phyloP scores from a whole-genome alignment of 2,797 vertebrate genomes.

The Halcyon chelicuti region DNA sequence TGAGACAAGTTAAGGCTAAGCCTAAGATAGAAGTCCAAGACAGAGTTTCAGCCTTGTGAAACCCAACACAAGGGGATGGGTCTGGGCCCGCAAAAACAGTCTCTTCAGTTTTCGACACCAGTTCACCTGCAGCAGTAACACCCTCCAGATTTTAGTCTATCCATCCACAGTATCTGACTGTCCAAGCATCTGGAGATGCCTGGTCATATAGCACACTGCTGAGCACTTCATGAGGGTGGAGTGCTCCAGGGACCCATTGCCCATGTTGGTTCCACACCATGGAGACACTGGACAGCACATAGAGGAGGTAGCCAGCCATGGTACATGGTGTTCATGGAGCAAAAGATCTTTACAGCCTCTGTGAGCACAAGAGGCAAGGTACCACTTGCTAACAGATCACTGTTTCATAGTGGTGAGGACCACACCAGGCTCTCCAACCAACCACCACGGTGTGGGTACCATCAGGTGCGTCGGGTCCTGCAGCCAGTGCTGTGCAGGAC shows the following conservation, averaged over 20 bases:
- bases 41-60: not conserved
- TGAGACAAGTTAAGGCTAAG: not conserved
- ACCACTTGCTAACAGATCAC: not conserved
- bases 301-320: accelerated
- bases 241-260: accelerated
- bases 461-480: not conserved
- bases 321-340: not conserved
- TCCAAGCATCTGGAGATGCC: not conserved
- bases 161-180: not conserved
- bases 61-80: too few species aligned
- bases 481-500: not conserved
- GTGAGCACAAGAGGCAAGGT: not conserved
- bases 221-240: not conserved
- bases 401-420: accelerated
- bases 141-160: not conserved
- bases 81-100: not conserved
- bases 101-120: not conserved
- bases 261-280: accelerated
- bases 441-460: not conserved
- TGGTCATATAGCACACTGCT: too few species aligned
- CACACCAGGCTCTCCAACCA: not conserved
- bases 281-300: not conserved
- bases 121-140: accelerated
- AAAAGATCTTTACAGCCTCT: not conserved
- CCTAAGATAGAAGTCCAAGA: not conserved